Evolutionary conservation across 2,113 vertebrate genomes (phyloP), one percentile per base, ranked within the genome.

Genomic region (Pardalotus punctatus): DNA sequence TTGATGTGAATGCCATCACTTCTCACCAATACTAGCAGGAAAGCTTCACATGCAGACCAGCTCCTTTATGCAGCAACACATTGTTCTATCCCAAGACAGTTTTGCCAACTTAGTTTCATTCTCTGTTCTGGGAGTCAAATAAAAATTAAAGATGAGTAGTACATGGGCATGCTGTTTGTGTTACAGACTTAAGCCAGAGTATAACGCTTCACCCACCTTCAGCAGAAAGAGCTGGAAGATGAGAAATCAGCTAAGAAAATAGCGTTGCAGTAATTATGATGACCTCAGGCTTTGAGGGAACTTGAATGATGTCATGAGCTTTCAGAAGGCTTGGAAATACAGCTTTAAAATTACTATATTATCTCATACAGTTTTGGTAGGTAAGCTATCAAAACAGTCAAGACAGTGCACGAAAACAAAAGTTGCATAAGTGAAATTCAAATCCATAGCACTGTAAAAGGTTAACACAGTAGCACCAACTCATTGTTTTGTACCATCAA

Each of bases 1-100:
- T 93, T 93, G 65, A 95, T 78, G 73, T n/a, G 40, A 86, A 60
- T 20, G 48, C 73, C 73, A 48, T 64, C 56, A 14, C 61, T 70
- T 84, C 58, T 64, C 72, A 84, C 42, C 48, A 50, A 4, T 31
- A 51, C 43, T 31, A 64, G 56, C 24, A 82, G 64, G 10, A 83
- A 62, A 94, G 56, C 69, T 69, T 81, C 53, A 70, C 23, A 42
- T 7, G 29, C 58, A 77, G 72, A 84, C 43, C 17, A 43, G 33
- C 9, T 88, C 51, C 27, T 84, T n/a, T 47, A 80, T 40, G 45
- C 31, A 81, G 79, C 36, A 73, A 62, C 28, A 77, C 9, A 4
- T 12, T 42, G 31, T 29, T 57, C 36, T 65, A 51, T 31, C 40
- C 58, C 29, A 50, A 36, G 14, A 85, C 47, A 88, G 36, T 22